Evolutionary conservation across 2,113 vertebrate genomes (phyloP), one percentile per base, ranked within the genome.

Genomic region (Deroptyus accipitrinus): DNA sequence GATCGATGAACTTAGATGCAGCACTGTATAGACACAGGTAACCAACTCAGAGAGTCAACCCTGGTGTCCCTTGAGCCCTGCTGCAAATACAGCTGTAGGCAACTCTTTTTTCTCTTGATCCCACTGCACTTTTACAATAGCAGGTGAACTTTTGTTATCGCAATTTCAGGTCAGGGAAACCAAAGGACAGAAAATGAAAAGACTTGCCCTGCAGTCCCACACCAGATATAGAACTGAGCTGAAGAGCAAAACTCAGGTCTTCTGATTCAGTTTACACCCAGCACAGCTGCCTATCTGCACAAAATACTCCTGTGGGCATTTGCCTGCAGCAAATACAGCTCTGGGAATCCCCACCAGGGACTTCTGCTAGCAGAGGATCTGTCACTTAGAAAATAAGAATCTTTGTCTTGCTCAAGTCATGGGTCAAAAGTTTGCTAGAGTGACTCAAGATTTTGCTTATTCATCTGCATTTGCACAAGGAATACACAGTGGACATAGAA

Each of bases 1-100:
- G 20, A 11, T 18, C 0, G 0, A 6, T 39, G 27, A 78, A 41
- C 41, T 82, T 14, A 33, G 35, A 54, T 22, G 17, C 12, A 73
- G 55, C 69, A 11, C 33, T 46, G 37, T 48, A 35, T 1, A 35
- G 59, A 61, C 39, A 68, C 18, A 49, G 49, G 51, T 7, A 44
- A 57, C 13, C 35, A 85, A 46, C 55, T 87, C 74, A 70, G 80
- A 27, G 27, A 78, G 20, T 11, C 72, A 54, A 0, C 10, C n/a
- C 48, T 61, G 19, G 17, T 7, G 19, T 30, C 57, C 59, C n/a
- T 30, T 33, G 33, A 83, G 63, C 22, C 63, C 41, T 62, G 59
- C 49, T 69, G 73, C 81, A 94, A 76, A 81, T 11, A 69, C 2
- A 62, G 19, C 42, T 68, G 17, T 10, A 64, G 44, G 11, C 17